Evolutionary conservation across 2,888 invertebrate species (phyloP).

Genomic region (Pristionchus arcanus): DNA sequence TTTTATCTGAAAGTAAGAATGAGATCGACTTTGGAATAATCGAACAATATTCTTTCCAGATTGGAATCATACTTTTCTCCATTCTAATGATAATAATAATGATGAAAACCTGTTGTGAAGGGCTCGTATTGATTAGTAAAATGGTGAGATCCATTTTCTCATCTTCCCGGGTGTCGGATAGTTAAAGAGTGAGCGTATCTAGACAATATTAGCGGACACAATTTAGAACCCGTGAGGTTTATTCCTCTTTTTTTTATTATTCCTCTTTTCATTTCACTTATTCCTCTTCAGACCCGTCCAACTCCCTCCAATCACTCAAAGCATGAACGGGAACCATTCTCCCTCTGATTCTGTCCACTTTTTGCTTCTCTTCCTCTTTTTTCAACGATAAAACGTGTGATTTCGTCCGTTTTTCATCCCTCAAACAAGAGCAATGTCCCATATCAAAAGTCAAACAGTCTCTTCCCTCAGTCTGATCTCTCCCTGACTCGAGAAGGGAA

Average conservation of each 20-base stretch:
- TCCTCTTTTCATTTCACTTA: too few relatives aligned
- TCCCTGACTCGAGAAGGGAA: background rate
- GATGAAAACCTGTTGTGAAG: background rate
- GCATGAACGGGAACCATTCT: background rate
- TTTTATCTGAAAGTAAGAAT: background rate
- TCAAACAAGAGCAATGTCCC: conserved; percentile 17
- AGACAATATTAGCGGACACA: too few relatives aligned
- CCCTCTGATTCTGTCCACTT: background rate
- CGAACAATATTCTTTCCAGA: background rate
- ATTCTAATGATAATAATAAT: background rate
- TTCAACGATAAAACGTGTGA: background rate
- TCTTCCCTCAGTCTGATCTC: background rate
- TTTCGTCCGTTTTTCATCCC: background rate
- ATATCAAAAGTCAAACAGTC: conserved; percentile 27
- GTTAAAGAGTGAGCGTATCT: too few relatives aligned
- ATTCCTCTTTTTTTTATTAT: background rate
- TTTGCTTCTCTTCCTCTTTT: background rate
- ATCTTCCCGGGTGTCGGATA: background rate
- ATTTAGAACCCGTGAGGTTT: too few relatives aligned
- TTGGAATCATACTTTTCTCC: background rate
- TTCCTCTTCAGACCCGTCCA: background rate
- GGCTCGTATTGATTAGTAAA: background rate
- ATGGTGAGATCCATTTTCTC: background rate
- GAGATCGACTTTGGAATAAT: background rate
- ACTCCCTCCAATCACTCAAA: background rate